phyloP scores from a whole-genome alignment of 2,797 vertebrate species.

The Adelosebastes latens region DNA sequence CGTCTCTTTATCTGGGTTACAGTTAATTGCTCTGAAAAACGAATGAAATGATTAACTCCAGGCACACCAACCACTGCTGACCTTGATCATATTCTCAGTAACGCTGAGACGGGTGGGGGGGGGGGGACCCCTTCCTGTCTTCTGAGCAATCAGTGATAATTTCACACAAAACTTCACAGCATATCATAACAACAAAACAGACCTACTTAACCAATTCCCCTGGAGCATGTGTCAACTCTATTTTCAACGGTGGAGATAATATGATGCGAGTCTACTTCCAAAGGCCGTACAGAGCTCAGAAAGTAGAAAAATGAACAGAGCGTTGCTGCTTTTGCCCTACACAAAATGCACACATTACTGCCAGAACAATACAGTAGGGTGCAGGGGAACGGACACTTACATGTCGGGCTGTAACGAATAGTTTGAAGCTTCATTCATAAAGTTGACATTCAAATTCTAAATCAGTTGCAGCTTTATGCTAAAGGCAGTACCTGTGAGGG shows the following conservation, averaged over 20 bases:
- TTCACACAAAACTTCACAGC: conserved; percentile 45
- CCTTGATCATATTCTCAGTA: conserved; percentile 52
- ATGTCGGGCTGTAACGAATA: neutral
- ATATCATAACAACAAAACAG: conserved; percentile 43
- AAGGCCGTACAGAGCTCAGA: conserved; percentile 15
- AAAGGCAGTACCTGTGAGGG: too few relatives aligned
- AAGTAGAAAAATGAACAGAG: neutral
- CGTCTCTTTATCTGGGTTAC: conserved; percentile 63
- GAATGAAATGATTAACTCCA: conserved; percentile 34
- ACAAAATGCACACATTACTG: neutral
- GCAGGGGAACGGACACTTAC: neutral
- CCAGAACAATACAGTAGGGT: neutral
- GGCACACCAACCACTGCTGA: conserved; percentile 48
- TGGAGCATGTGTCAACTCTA: conserved; percentile 39
- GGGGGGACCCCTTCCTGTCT: neutral
- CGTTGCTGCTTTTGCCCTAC: neutral
- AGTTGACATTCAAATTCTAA: neutral
- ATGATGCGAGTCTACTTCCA: conserved; percentile 9
- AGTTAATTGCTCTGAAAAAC: conserved; percentile 53
- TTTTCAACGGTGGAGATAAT: conserved; percentile 29
- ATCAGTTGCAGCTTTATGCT: too few relatives aligned
- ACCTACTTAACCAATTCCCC: conserved; percentile 51
- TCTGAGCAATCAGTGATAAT: conserved; percentile 42
- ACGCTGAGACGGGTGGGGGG: neutral
- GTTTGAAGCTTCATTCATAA: neutral